Conservation (phyloP, 1,140 invertebrate genomes). For the Daktulosphaira vitifoliae region DNA sequence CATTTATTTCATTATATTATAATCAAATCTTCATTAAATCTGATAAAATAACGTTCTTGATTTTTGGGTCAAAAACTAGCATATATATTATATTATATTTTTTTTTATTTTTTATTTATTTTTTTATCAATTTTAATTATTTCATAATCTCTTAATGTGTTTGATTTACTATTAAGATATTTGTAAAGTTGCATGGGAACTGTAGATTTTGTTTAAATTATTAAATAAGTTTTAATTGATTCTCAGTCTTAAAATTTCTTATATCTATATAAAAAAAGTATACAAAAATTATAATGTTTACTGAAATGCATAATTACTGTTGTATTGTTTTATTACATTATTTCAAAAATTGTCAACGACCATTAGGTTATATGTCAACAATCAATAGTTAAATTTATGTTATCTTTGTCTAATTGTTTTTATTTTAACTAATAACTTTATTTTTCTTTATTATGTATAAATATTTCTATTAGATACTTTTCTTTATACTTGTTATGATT, state of each 20-base stretch:
- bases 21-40: conserved; percentile 20
- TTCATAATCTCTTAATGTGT: conserved; percentile 18
- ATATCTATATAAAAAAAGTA: too few relatives aligned
- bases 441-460: conserved; percentile 22
- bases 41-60: conserved; percentile 10
- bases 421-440: not conserved
- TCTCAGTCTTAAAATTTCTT: too few relatives aligned
- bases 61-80: conserved; percentile 22
- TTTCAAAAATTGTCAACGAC: conserved; percentile 1
- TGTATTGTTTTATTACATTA: too few relatives aligned
- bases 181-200: conserved; percentile 17
- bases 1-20: conserved; percentile 30
- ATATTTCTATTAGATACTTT: conserved; percentile 1
- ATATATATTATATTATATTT: conserved; percentile 4
- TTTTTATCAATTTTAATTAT: conserved; percentile 28
- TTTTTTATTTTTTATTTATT: conserved; percentile 25
- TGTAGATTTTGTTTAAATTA: conserved; percentile 24
- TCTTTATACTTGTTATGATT: conserved; percentile 30
- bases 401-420: too few relatives aligned
- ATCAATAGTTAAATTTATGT: not conserved
- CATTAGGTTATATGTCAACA: not conserved
- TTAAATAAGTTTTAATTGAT: too few relatives aligned
- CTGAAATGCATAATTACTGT: too few relatives aligned
- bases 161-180: conserved; percentile 12
- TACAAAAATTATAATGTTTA: too few relatives aligned